Evolutionary conservation across 2,888 invertebrate genomes (phyloP), one percentile per base, ranked within the genome.

Genomic region (Axea sp.): DNA sequence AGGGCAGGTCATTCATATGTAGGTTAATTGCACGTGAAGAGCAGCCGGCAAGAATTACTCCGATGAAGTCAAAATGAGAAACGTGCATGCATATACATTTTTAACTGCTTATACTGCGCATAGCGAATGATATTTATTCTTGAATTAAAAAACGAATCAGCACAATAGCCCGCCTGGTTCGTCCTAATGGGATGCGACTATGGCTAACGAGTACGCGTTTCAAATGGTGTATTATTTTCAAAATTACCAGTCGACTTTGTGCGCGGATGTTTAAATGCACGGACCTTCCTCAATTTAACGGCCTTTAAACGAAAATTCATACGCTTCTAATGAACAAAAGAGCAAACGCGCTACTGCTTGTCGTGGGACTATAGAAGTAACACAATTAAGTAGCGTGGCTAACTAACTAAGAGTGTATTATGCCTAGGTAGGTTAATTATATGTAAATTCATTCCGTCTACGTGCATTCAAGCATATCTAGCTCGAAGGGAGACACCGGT

Each of bases 11-110:
- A 76, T 64, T 75, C 65, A 65, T 69, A 78, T 77, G 72, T 78
- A 76, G 75, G 77, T 76, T 77, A 78, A 78, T 78, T 78, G 72
- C 75, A 45, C 67, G 55, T 73, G 68, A 77, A 75, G 73, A 71
- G 78, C 49, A 73, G 39, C 62, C 51, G 68, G 59, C 59, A 64
- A 71, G 73, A 67, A 77, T 69, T 77, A 67, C 75, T 71, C 69
- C 64, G 60, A 69, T 69, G 69, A 62, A 71, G 71, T 71, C 49
- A 55, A 62, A 55, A 71, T 55, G 55, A 71, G 57, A 71, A 62
- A 55, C 41, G 47, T 39, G 47, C 57, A 68, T 59, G 39, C 47
- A 62, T 62, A 26, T 65, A 45, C 28, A 65, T 35, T 53, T 67
- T 55, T 67, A 57, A 57, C 30, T 39, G 31, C 45, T 57, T 55